These are phyloP conservation scores for Melitaea cinxia DNA, from an alignment of 1,140 invertebrate genomes.

Conservation along the genomic window DNA sequence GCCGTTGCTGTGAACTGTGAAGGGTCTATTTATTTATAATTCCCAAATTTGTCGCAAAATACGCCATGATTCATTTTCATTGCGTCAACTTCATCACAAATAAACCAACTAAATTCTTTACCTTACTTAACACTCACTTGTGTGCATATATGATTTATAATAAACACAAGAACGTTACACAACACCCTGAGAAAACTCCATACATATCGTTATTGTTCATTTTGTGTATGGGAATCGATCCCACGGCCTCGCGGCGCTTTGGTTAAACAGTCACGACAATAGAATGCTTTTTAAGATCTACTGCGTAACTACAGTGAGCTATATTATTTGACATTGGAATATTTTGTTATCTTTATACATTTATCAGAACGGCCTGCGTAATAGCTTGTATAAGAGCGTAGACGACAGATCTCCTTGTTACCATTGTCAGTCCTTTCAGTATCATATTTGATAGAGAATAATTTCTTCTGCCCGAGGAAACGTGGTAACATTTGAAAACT, in stretches of 20 bases:
- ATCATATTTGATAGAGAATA: no score
- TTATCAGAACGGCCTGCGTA: no score
- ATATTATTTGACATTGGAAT: conserved; percentile 19
- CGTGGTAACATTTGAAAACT: no score
- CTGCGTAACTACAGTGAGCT: conserved; percentile 33
- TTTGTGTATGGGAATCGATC: conserved; percentile 42
- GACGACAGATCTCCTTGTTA: no score
- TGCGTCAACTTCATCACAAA: no score
- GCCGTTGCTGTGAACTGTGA: no score
- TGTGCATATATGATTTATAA: conserved; percentile 5
- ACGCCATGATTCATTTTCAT: no score
- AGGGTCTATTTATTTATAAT: no score
- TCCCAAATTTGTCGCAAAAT: no score
- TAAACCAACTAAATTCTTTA: neutral
- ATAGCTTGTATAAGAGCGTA: no score
- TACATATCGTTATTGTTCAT: conserved; percentile 42
- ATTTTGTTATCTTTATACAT: neutral
- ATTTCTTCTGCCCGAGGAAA: no score
- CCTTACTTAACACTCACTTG: neutral
- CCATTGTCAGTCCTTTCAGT: no score
- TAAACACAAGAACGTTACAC: conserved; percentile 23
- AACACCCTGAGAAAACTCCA: conserved; percentile 44
- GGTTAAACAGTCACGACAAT: conserved; percentile 17
- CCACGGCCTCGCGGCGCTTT: conserved; percentile 45
- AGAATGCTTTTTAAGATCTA: conserved; percentile 21